Evolutionary conservation across 1,140 invertebrate genomes (phyloP), one percentile per base, ranked within the genome.

Genomic region (Mya arenaria): DNA sequence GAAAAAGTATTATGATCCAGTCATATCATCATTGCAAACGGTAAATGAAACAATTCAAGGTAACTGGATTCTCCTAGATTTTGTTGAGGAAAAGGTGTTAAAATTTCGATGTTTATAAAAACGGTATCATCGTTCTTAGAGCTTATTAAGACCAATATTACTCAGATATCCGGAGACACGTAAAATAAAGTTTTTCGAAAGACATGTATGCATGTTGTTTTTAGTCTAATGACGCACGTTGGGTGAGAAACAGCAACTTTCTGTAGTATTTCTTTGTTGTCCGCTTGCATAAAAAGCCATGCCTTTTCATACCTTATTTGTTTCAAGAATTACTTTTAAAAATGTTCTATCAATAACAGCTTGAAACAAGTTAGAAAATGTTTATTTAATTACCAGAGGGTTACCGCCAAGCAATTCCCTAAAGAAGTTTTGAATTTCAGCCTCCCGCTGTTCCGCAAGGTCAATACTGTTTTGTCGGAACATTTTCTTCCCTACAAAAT

Each of bases 361-460:
- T 23, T 28, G 58, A 34, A 19, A 17, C 1, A 2, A 23, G 3
- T 25, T 23, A 62, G 58, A 23, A 34, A 62, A 34, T 4, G 17
- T 28, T 4, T 28, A 4, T 4, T 62, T 75, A 65, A 56, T 25
- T 41, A 75, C 73, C 17, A 75, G 41, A 10, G 58, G 73, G 48
- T 75, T 65, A n/a, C 60, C 41, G n/a, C 37, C 60, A 17, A 75
- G 15, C 6, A 75, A 28, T 17, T 75, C 55, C 30, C 62, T 75
- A 23, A 75, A 75, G 60, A 75, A 75, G 15, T 17, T 41, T 30
- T 63, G 58, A 32, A 75, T 25, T 30, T 75, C 73, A 36, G 62
- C 48, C 19, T 75, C 73, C 19, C 60, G 5, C 8, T 75, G 73
- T 34, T 75, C 73, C 4, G 73, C 58, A 25, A 75, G 30, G 10